Percentiles rank a stretch among this genome's conserved stretches.
These are phyloP conservation scores for Xiphophorus couchianus DNA, from an alignment of 2,113 vertebrate genomes.

Conservation along the genomic window DNA sequence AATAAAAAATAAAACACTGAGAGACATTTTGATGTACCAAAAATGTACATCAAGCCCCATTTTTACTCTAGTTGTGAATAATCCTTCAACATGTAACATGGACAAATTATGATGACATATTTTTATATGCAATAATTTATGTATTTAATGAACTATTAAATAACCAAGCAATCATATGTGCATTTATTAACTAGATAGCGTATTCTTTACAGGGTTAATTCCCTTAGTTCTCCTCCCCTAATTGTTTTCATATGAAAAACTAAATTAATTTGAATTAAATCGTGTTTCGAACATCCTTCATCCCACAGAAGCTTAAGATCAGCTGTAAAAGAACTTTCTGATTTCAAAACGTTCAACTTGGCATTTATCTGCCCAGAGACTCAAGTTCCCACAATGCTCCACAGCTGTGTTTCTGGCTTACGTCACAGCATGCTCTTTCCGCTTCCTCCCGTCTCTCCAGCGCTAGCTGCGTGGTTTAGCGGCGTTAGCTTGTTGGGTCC, in stretches of 20 bases:
- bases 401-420: rapidly evolving
- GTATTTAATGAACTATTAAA: neutral
- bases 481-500: constrained; percentile 3
- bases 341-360: too few relatives aligned
- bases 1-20: too few relatives aligned
- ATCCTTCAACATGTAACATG: too few relatives aligned
- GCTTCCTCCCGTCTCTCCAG: constrained; percentile 35
- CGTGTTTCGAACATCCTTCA: neutral
- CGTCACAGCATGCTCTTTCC: constrained; percentile 31
- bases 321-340: too few relatives aligned
- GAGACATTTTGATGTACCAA: too few relatives aligned
- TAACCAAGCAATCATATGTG: neutral
- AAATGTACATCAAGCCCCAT: too few relatives aligned
- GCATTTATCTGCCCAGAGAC: neutral
- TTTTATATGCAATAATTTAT: neutral
- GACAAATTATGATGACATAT: neutral
- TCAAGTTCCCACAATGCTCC: constrained; percentile 64
- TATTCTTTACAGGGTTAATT: too few relatives aligned
- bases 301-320: neutral
- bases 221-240: too few relatives aligned
- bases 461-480: constrained; percentile 67
- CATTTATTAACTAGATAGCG: too few relatives aligned
- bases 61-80: too few relatives aligned
- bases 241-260: too few relatives aligned
- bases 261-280: too few relatives aligned